These are phyloP conservation scores for Ecliptopera silaceata DNA, from an alignment of 2,888 invertebrate species.

Conservation along the genomic window DNA sequence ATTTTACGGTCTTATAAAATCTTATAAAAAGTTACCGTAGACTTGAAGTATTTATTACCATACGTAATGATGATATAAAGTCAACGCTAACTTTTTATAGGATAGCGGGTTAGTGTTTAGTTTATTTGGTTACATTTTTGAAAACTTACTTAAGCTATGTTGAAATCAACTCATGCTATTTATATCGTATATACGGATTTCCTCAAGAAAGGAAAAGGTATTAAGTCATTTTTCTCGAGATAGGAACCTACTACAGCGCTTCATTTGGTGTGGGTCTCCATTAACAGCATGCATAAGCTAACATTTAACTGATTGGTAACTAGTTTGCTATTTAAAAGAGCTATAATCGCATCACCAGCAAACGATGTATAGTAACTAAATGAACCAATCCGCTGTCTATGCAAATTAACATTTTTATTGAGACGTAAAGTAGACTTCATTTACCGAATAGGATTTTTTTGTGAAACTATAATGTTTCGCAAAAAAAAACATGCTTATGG, in stretches of 20 bases:
- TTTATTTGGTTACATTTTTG: too few species aligned
- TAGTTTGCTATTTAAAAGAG: conserved; percentile 4
- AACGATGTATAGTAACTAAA: not conserved
- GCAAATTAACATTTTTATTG: conserved; percentile 7
- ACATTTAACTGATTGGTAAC: conserved; percentile 9
- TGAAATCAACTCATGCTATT: conserved; percentile 39
- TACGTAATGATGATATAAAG: too few species aligned
- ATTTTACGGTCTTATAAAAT: too few species aligned
- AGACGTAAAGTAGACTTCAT: not conserved
- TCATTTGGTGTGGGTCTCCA: conserved; percentile 23
- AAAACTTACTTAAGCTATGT: too few species aligned
- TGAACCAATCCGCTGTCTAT: not conserved
- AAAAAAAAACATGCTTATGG: conserved; percentile 45
- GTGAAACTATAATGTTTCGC: conserved; percentile 19
- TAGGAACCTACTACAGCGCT: conserved; percentile 12
- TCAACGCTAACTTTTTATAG: too few species aligned
- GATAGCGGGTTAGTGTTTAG: too few species aligned
- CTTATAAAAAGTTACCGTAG: too few species aligned
- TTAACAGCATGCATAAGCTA: conserved; percentile 25
- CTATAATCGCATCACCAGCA: conserved; percentile 8
- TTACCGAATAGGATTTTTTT: conserved; percentile 10
- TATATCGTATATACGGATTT: too few species aligned
- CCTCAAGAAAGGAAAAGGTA: conserved; percentile 15
- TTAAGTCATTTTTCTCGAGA: conserved; percentile 7
- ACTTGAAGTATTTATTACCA: too few species aligned